phyloP scores from a whole-genome alignment of 2,888 invertebrate species.

The Cantharis rufa region DNA sequence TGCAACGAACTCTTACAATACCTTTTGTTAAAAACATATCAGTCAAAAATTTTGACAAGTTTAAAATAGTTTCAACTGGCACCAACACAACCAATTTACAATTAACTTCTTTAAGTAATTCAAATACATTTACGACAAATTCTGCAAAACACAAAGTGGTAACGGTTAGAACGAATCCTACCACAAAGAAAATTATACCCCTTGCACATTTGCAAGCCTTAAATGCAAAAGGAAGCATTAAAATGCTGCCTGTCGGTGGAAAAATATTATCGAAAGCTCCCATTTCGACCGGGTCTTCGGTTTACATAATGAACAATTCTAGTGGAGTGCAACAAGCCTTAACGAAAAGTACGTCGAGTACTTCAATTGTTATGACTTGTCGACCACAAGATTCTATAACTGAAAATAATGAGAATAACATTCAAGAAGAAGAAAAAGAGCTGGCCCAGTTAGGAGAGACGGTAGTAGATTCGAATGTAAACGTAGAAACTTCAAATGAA shows the following conservation, averaged over 20 bases:
- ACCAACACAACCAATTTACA: conserved; percentile 28
- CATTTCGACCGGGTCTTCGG: conserved; percentile 40
- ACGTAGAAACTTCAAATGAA: conserved; percentile 3
- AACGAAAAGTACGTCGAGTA: conserved; percentile 37
- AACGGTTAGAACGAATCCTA: conserved; percentile 48
- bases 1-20: conserved; percentile 52
- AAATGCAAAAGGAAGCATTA: conserved; percentile 52
- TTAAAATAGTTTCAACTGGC: conserved; percentile 48
- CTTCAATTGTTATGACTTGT: conserved; percentile 35
- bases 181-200: conserved; percentile 50
- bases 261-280: conserved; percentile 49
- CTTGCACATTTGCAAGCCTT: conserved; percentile 52
- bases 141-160: conserved; percentile 51
- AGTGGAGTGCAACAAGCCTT: conserved; percentile 32
- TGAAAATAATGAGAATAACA: neutral
- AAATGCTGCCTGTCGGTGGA: conserved; percentile 50
- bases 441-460: neutral
- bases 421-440: neutral
- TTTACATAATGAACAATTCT: conserved; percentile 46
- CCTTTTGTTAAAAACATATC: conserved; percentile 53
- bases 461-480: neutral
- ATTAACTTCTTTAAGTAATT: conserved; percentile 27
- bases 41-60: conserved; percentile 53
- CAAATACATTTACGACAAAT: conserved; percentile 37
- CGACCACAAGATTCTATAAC: conserved; percentile 27